A percentile compares a stretch with the other conserved stretches of the same genome.
phyloP scores from a whole-genome alignment of 2,797 vertebrate species.

The Hephaestus fuliginosus region DNA sequence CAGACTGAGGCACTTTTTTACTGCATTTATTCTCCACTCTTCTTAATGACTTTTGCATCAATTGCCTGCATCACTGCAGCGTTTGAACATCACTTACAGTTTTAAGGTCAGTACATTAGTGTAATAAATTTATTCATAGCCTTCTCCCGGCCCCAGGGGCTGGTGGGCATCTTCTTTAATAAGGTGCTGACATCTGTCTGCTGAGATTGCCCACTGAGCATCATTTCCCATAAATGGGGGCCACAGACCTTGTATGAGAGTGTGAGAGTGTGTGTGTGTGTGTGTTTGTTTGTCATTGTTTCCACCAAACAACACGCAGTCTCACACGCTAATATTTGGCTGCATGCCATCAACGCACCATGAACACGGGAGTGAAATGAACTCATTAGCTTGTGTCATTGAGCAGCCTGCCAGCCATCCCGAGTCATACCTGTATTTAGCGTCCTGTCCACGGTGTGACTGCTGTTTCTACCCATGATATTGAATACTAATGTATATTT shows the following conservation, averaged over 20 bases:
- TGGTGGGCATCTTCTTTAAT: constrained; percentile 76
- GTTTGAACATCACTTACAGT: constrained; percentile 78
- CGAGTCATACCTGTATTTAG: constrained; percentile 47
- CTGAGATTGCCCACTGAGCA: constrained; percentile 72
- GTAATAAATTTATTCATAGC: constrained; percentile 85
- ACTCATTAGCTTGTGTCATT: constrained; percentile 67
- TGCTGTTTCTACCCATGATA: constrained; percentile 19
- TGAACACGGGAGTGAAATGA: constrained; percentile 57
- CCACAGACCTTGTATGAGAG: constrained; percentile 51
- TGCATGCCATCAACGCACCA: constrained; percentile 49
- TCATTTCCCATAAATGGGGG: constrained; percentile 69
- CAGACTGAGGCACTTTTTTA: constrained; percentile 24
- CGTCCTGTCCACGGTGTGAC: constrained; percentile 17
- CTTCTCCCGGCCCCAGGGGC: constrained; percentile 54
- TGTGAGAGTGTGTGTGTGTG: constrained; percentile 17
- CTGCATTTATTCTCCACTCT: constrained; percentile 28
- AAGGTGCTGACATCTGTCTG: constrained; percentile 79
- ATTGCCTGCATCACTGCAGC: constrained; percentile 56
- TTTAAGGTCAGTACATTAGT: constrained; percentile 82
- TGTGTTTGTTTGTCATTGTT: constrained; percentile 35
- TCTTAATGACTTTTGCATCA: constrained; percentile 65
- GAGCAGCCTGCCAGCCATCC: constrained; percentile 47
- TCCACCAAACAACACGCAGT: constrained; percentile 16
- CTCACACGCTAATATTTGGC: constrained; percentile 46
- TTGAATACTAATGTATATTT: constrained; percentile 46